Evolutionary conservation across 2,113 vertebrate species (phyloP).

Genomic region (Tetraodon nigroviridis): DNA sequence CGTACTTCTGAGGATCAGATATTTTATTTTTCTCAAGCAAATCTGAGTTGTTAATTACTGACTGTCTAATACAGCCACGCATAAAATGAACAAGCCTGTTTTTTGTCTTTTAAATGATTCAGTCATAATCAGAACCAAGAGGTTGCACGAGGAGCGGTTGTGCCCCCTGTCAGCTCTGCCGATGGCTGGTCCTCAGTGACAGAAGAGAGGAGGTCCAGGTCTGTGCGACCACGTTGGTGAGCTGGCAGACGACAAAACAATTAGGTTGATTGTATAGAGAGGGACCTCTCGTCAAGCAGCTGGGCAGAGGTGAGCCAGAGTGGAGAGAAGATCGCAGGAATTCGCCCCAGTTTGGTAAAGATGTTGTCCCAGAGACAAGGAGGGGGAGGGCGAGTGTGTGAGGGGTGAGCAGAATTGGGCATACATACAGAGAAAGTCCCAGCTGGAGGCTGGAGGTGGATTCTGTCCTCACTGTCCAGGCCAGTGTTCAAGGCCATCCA

Average conservation of each 20-base stretch:
- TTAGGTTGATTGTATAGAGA: constrained; percentile 62
- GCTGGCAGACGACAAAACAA: constrained; percentile 46
- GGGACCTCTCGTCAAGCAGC: constrained; percentile 43
- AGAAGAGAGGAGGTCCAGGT: background rate
- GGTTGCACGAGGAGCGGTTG: constrained; percentile 20
- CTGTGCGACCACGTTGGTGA: constrained; percentile 35
- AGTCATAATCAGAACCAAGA: too few relatives aligned
- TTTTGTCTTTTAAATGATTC: too few relatives aligned
- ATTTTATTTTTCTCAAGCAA: too few relatives aligned
- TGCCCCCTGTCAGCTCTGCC: too few relatives aligned
- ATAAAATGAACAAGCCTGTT: too few relatives aligned
- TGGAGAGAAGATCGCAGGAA: constrained; percentile 15
- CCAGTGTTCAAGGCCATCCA: too few relatives aligned
- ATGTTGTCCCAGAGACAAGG: constrained; percentile 10
- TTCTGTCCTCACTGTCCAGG: background rate
- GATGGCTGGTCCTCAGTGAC: too few relatives aligned
- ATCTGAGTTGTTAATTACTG: too few relatives aligned
- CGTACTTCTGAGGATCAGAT: too few relatives aligned
- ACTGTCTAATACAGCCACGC: too few relatives aligned
- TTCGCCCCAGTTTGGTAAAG: background rate
- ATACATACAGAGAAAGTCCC: background rate
- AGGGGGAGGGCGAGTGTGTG: background rate
- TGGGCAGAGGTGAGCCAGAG: constrained; percentile 16
- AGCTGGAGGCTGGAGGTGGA: background rate
- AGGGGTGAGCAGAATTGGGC: background rate